phyloP scores from a whole-genome alignment of 2,888 invertebrate species.

The Philaethria dido region DNA sequence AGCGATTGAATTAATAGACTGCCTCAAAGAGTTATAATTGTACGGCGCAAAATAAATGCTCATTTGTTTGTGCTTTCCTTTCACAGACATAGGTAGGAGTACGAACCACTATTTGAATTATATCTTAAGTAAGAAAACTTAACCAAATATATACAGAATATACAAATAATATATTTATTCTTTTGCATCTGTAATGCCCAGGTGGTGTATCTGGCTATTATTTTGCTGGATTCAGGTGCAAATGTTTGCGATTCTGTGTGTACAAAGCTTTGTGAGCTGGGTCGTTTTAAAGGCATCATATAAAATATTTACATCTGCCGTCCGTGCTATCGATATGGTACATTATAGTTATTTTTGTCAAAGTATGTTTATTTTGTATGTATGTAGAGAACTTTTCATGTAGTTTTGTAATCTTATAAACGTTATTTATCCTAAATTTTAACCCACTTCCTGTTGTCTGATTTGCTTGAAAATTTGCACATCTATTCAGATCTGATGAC shows the following conservation, averaged over 20 bases:
- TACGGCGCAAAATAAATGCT: slow-evolving; percentile 30
- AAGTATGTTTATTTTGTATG: not conserved
- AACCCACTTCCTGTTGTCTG: too few relatives aligned
- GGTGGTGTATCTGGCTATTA: slow-evolving; percentile 60
- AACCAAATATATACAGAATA: too few relatives aligned
- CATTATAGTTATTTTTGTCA: not conserved
- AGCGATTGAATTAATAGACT: slow-evolving; percentile 30
- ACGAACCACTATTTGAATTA: not conserved
- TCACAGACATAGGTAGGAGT: slow-evolving; percentile 16
- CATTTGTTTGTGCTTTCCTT: slow-evolving; percentile 31
- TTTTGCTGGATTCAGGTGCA: slow-evolving; percentile 62
- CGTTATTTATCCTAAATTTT: too few relatives aligned
- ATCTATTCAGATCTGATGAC: too few relatives aligned
- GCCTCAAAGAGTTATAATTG: slow-evolving; percentile 37
- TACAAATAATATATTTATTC: not conserved
- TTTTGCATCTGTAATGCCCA: slow-evolving; percentile 8
- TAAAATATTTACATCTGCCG: slow-evolving; percentile 32
- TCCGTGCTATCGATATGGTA: slow-evolving; percentile 3
- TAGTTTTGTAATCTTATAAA: too few relatives aligned
- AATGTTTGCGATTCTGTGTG: slow-evolving; percentile 57
- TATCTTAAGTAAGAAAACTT: too few relatives aligned
- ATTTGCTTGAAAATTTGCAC: too few relatives aligned
- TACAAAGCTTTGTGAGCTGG: slow-evolving; percentile 36
- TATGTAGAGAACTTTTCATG: not conserved
- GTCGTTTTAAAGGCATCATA: slow-evolving; percentile 17